Percentiles rank a stretch among this genome's conserved stretches.
Conservation (phyloP, 2,888 invertebrate species). For the Congeria kusceri region DNA sequence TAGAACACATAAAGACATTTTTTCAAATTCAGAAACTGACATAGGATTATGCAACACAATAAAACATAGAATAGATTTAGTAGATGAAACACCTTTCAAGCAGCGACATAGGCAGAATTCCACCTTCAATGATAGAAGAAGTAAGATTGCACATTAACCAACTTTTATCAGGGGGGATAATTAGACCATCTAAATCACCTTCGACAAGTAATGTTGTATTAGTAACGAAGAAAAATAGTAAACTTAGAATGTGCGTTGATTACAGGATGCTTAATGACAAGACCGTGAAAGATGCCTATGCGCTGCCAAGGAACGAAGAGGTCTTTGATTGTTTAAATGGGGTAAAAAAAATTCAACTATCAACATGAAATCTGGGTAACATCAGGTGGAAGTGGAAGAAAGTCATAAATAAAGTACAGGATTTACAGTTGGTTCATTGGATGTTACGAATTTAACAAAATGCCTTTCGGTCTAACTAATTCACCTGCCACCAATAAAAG, state of each 20-base stretch:
- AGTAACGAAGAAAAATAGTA: neutral
- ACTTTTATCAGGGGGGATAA: neutral
- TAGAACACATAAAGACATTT: neutral
- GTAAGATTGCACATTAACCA: constrained; percentile 11
- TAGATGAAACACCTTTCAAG: constrained; percentile 3
- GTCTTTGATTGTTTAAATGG: neutral
- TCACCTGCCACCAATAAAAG: neutral
- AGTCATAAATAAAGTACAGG: neutral
- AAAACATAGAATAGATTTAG: constrained; percentile 2
- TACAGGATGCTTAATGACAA: neutral
- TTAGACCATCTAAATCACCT: too few relatives aligned
- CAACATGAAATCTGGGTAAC: neutral
- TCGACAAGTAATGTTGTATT: neutral
- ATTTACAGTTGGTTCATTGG: neutral
- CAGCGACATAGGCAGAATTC: constrained; percentile 1
- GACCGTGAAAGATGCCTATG: neutral
- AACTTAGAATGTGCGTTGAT: neutral
- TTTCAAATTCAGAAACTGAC: constrained; percentile 1
- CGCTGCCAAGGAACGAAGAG: neutral
- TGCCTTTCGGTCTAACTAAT: too few relatives aligned
- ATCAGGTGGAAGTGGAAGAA: neutral
- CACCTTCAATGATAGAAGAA: neutral
- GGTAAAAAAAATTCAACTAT: neutral
- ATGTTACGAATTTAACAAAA: neutral
- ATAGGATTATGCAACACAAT: constrained; percentile 1